These are phyloP conservation scores for Molossus molossus DNA, from an alignment of 2,797 vertebrate species.

Conservation along the genomic window DNA sequence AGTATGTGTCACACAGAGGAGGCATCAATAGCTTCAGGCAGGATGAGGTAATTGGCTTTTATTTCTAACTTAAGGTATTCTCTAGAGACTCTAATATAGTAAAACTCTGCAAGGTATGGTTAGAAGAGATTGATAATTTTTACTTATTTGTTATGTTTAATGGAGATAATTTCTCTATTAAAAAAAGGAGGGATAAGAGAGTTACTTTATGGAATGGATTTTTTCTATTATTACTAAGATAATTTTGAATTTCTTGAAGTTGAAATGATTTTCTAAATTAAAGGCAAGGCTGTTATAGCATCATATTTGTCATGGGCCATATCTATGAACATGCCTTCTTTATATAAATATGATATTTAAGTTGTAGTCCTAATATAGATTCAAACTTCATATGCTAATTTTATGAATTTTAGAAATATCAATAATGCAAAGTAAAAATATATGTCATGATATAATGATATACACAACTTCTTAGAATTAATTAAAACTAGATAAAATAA, in stretches of 20 bases:
- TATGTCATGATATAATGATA: not conserved
- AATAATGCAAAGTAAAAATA: slow-evolving; percentile 8
- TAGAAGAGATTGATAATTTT: slow-evolving; percentile 8
- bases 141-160: not conserved
- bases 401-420: not conserved
- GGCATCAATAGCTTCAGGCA: not conserved
- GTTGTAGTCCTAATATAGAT: not conserved
- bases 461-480: not conserved
- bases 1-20: not conserved
- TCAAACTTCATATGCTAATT: not conserved
- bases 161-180: not conserved
- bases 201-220: not conserved
- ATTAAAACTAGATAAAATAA: slow-evolving; percentile 15
- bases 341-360: slow-evolving; percentile 12
- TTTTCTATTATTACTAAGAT: slow-evolving; percentile 1
- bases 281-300: not conserved
- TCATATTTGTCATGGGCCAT: not conserved
- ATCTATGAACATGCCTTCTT: not conserved
- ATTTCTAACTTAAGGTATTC: slow-evolving; percentile 22
- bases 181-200: not conserved
- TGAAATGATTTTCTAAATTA: not conserved
- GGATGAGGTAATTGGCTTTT: not conserved
- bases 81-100: not conserved
- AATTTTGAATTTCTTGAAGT: not conserved
- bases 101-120: not conserved